These are phyloP conservation scores for Puntigrus tetrazona DNA, from an alignment of 2,113 vertebrate genomes.

Conservation along the genomic window DNA sequence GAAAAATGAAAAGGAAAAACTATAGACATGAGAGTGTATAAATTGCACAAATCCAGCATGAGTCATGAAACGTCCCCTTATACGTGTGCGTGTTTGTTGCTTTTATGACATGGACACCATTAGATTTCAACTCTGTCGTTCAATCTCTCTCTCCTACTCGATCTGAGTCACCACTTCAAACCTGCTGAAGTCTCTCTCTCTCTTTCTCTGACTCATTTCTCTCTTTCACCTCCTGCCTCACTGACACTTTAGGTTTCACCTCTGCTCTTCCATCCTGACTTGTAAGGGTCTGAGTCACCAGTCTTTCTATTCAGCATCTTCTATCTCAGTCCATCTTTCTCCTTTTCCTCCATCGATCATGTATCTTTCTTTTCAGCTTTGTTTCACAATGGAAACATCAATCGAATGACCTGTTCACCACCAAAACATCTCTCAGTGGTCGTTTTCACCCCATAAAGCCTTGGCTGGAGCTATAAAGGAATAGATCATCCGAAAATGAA, in stretches of 20 bases:
- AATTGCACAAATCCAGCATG: conserved; percentile 24
- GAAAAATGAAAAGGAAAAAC: background rate
- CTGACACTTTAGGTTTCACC: conserved; percentile 8
- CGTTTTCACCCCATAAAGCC: background rate
- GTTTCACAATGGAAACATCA: conserved; percentile 21
- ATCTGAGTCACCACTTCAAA: conserved; percentile 45
- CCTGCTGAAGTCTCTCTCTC: conserved; percentile 8
- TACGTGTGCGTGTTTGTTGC: conserved; percentile 21
- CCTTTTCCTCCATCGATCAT: background rate
- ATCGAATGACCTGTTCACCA: background rate
- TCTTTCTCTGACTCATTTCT: conserved; percentile 19
- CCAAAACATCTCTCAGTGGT: background rate
- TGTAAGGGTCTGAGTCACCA: conserved; percentile 42
- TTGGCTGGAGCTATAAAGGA: background rate
- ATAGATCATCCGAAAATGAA: background rate
- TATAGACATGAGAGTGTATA: background rate
- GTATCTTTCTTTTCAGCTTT: conserved; percentile 13
- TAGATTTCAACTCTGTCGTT: background rate
- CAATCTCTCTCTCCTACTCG: conserved; percentile 27
- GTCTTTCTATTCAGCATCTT: conserved; percentile 32
- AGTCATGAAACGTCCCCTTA: conserved; percentile 38
- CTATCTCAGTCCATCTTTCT: conserved; percentile 12
- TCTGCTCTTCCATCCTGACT: conserved; percentile 2
- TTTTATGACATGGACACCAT: conserved; percentile 46
- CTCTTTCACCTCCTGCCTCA: conserved; percentile 21